Percentiles rank a stretch among this genome's conserved stretches.
Evolutionary conservation across 1,140 invertebrate genomes (phyloP).

Genomic region (Drosophila oshimai): DNA sequence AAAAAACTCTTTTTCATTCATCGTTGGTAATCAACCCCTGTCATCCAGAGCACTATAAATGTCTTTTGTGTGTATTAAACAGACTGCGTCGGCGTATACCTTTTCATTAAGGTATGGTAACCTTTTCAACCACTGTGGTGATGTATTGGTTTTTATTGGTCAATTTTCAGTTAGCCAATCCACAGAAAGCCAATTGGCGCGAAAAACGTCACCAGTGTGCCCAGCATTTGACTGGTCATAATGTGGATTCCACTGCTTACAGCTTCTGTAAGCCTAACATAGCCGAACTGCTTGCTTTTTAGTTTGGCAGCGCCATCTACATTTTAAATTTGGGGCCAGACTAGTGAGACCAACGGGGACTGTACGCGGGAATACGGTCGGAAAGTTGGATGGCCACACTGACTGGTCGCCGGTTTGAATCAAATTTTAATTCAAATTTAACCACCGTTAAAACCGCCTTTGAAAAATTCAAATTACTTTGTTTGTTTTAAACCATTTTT

Average conservation of each 20-base stretch:
- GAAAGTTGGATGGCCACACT: too few relatives aligned
- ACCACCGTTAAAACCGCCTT: not conserved
- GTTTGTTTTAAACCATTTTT: slow-evolving; percentile 75
- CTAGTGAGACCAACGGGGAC: too few relatives aligned
- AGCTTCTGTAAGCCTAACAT: not conserved
- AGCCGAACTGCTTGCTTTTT: not conserved
- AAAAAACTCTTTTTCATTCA: slow-evolving; percentile 8
- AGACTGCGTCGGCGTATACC: slow-evolving; percentile 8
- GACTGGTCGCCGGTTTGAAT: too few relatives aligned
- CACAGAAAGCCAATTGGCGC: not conserved
- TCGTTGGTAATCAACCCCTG: slow-evolving; percentile 32
- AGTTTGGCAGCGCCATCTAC: too few relatives aligned
- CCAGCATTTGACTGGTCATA: not conserved
- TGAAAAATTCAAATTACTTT: not conserved
- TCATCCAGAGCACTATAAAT: slow-evolving; percentile 2
- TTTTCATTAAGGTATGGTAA: not conserved
- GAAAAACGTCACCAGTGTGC: too few relatives aligned
- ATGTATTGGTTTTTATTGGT: not conserved
- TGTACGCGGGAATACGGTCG: too few relatives aligned
- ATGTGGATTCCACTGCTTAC: too few relatives aligned
- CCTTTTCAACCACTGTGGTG: slow-evolving; percentile 9
- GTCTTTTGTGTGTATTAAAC: not conserved
- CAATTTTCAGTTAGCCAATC: slow-evolving; percentile 24
- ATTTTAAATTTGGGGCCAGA: too few relatives aligned
- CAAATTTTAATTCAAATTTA: too few relatives aligned